Percentiles rank a stretch among this genome's conserved stretches.
Conservation (phyloP, 2,888 invertebrate genomes). For the Masnerella sp. region DNA sequence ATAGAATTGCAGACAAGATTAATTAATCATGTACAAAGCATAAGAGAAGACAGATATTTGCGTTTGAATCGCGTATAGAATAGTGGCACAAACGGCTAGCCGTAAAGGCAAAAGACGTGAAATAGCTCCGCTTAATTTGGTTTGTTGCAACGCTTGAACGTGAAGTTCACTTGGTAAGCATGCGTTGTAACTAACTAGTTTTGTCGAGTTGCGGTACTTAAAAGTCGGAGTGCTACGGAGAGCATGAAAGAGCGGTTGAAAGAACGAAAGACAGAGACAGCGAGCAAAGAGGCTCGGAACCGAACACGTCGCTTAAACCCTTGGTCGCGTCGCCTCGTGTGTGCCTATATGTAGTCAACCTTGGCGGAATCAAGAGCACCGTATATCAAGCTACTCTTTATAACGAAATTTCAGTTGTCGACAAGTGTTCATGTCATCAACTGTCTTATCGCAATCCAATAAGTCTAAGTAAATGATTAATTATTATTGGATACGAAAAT, state of each 20-base stretch:
- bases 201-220: slow-evolving; percentile 49
- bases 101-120: slow-evolving; percentile 23
- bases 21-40: too few species aligned
- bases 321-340: slow-evolving; percentile 32
- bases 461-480: too few species aligned
- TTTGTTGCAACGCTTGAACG: slow-evolving; percentile 34
- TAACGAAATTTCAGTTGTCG: too few species aligned
- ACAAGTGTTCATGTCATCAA: too few species aligned
- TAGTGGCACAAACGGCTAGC: background rate
- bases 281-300: too few species aligned
- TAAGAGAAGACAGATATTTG: slow-evolving; percentile 18
- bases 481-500: too few species aligned
- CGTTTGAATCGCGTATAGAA: slow-evolving; percentile 22
- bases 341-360: slow-evolving; percentile 53
- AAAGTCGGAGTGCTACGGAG: slow-evolving; percentile 42
- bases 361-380: slow-evolving; percentile 47
- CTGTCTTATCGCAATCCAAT: too few species aligned
- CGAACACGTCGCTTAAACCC: slow-evolving; percentile 50
- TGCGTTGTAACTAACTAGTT: slow-evolving; percentile 52
- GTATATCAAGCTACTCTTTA: slow-evolving; percentile 32
- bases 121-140: slow-evolving; percentile 48
- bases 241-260: slow-evolving; percentile 27
- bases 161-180: slow-evolving; percentile 43
- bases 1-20: too few species aligned
- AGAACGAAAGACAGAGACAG: slow-evolving; percentile 3